Conservation (phyloP, 2,113 vertebrate species). For the Arizona elegans region DNA sequence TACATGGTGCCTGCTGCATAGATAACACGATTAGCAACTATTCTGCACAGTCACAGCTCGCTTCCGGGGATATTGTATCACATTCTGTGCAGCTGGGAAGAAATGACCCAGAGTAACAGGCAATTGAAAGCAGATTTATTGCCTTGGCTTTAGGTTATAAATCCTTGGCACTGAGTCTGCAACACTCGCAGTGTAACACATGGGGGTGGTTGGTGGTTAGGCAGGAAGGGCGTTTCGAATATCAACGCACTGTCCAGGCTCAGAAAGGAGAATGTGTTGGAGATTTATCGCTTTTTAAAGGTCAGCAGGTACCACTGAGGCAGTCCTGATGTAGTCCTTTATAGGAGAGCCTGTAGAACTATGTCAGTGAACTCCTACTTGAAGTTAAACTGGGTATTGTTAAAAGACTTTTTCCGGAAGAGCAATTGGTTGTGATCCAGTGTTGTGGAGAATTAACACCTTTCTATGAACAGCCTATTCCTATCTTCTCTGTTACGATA, state of each 20-base stretch:
- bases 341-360: not conserved
- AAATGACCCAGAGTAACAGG: rapidly evolving
- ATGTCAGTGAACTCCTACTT: not conserved
- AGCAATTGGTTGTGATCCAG: not conserved
- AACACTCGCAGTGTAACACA: not conserved
- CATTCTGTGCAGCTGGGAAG: constrained; percentile 11
- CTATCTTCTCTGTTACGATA: too few relatives aligned
- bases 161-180: constrained; percentile 15
- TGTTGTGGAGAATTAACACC: not conserved
- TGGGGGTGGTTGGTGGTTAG: constrained; percentile 3
- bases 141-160: constrained; percentile 16
- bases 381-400: not conserved
- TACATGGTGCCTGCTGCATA: constrained; percentile 2
- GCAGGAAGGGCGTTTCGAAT: constrained; percentile 10
- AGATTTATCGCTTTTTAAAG: constrained; percentile 19
- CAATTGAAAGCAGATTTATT: constrained; percentile 25
- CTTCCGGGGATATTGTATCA: constrained; percentile 18
- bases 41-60: constrained; percentile 5
- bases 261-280: not conserved
- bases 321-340: constrained; percentile 6
- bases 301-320: constrained; percentile 9
- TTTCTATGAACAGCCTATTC: not conserved
- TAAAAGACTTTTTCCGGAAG: not conserved
- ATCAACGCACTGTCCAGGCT: not conserved
- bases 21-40: constrained; percentile 20